These are phyloP conservation scores for Apogon talboti DNA, from an alignment of 2,797 vertebrate species.

Conservation along the genomic window DNA sequence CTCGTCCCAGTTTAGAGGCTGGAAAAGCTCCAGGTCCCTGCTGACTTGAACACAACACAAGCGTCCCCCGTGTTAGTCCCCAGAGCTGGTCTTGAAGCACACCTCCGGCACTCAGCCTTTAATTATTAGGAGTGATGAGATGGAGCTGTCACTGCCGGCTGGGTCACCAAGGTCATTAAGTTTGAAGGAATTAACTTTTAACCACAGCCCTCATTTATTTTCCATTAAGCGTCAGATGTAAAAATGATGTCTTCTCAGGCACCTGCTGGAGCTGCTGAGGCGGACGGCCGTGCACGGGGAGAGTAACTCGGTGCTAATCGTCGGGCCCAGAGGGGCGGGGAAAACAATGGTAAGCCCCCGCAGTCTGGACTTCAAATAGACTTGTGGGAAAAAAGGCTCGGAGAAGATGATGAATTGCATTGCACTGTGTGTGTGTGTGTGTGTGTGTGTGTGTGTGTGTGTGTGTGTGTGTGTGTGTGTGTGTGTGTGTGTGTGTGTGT, in stretches of 20 bases:
- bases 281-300: conserved; percentile 92
- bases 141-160: neutral
- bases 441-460: too few species aligned
- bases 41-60: conserved; percentile 22
- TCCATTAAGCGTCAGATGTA: conserved; percentile 1
- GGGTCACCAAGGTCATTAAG: neutral
- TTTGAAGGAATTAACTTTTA: neutral
- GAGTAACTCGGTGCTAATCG: conserved; percentile 94
- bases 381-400: neutral
- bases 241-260: conserved; percentile 74
- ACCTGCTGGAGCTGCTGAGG: conserved; percentile 92
- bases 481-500: neutral
- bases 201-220: neutral
- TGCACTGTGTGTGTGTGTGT: too few species aligned
- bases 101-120: conserved; percentile 6
- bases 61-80: conserved; percentile 11
- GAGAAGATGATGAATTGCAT: conserved; percentile 1
- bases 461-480: too few species aligned
- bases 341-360: conserved; percentile 88
- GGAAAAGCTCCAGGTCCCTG: conserved; percentile 35
- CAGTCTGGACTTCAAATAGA: neutral
- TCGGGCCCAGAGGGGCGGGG: conserved; percentile 93
- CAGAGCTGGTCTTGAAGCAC: neutral
- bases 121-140: neutral
- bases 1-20: conserved; percentile 53